Evolutionary conservation across 2,888 invertebrate species (phyloP), one percentile per base, ranked within the genome.

Genomic region (Alsophila aescularia): DNA sequence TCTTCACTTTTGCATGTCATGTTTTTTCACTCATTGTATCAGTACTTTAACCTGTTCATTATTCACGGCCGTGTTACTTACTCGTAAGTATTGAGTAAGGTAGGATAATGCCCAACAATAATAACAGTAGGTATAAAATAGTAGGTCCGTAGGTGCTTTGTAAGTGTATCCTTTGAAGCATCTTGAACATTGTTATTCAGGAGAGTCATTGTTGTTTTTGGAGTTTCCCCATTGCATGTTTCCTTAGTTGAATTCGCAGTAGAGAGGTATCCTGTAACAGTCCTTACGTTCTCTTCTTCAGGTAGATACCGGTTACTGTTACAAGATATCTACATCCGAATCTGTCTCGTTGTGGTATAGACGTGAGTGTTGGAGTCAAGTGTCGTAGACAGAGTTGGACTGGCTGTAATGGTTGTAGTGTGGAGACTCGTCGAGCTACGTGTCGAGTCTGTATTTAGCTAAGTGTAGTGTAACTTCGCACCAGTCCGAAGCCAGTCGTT

Each of bases 311-410:
- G 24, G 47, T 59, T 57, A 62, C 69, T 68, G 70, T 64, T 67
- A 60, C 64, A 67, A 56, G 65, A 64, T 70, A 64, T 49, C 48
- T 55, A 52, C 58, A 64, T 66, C 62, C 63, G 58, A 65, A 64
- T 62, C 58, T 61, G 61, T 65, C 52, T 60, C 48, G 48, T 60
- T 62, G 58, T 66, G 61, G 64, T 63, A 58, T 56, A 52, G 49
- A 55, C 53, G 60, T 60, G 21, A 66, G 65, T 69, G 67, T 69
- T 63, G 50, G 55, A 45, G 45, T 72, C 68, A 65, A 69, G 67
- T 67, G 76, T 76, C 73, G 75, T 75, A 74, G 73, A 73, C 78
- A 77, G 74, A 71, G 63, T 79, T 75, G 73, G 67, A 69, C 69
- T 72, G 72, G 69, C 58, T 59, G 71, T 64, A 50, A n/a, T n/a